phyloP scores from a whole-genome alignment of 2,113 vertebrate genomes.

The Recurvirostra avosetta region DNA sequence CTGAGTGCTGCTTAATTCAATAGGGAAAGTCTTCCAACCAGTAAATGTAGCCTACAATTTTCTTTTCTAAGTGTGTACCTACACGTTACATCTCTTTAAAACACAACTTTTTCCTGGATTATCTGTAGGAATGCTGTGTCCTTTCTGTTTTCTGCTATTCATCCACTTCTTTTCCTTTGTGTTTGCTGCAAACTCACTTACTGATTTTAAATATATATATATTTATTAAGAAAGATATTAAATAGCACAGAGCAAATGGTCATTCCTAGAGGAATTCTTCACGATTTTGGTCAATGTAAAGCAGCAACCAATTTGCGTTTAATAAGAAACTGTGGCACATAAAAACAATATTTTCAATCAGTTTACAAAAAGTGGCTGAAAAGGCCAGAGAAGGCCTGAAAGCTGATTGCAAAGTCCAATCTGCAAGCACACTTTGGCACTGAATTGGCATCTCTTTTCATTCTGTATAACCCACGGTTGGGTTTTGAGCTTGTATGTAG shows the following conservation, averaged over 20 bases:
- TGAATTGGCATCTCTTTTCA: background rate
- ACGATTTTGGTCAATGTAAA: background rate
- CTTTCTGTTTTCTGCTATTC: background rate
- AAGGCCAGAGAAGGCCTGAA: background rate
- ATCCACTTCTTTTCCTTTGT: background rate
- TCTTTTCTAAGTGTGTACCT: background rate
- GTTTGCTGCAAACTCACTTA: background rate
- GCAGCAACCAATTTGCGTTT: background rate
- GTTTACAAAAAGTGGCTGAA: background rate
- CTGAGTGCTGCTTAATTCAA: background rate
- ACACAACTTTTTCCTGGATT: background rate
- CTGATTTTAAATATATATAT: background rate
- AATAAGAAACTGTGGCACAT: background rate
- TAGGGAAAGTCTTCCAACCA: background rate
- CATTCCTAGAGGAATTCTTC: background rate
- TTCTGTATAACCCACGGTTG: fast-evolving
- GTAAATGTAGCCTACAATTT: background rate
- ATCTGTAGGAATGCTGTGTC: background rate
- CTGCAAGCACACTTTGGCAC: background rate
- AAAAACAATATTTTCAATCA: fast-evolving
- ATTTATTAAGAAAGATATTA: background rate
- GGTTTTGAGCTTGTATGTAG: background rate
- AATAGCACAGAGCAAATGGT: fast-evolving
- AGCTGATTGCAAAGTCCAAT: background rate
- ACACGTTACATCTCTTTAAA: background rate